Percentiles rank a stretch among this genome's conserved stretches.
phyloP scores from a whole-genome alignment of 2,888 invertebrate species.

The Dasypolia templi region DNA sequence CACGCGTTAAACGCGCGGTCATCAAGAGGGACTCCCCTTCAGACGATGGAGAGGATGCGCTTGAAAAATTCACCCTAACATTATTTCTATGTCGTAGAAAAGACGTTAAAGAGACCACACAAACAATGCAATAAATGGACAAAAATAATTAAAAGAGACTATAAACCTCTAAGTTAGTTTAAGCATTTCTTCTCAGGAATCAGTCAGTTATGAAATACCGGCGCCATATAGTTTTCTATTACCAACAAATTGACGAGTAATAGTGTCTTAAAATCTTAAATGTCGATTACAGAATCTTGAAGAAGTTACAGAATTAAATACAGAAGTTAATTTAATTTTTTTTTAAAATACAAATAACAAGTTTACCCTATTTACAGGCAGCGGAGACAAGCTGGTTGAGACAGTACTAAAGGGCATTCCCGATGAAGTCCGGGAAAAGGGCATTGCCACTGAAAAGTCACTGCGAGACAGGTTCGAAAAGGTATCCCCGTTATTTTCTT shows the following conservation, averaged over 20 bases:
- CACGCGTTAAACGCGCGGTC: too few relatives aligned
- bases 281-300: too few relatives aligned
- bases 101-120: too few relatives aligned
- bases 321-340: neutral
- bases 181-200: too few relatives aligned
- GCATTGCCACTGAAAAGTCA: conserved; percentile 97
- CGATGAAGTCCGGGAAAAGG: conserved; percentile 93
- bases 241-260: neutral
- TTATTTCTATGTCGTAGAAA: too few relatives aligned
- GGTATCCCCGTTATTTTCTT: conserved; percentile 73
- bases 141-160: too few relatives aligned
- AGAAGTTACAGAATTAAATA: neutral
- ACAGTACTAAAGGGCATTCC: conserved; percentile 95
- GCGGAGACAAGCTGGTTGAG: conserved; percentile 94
- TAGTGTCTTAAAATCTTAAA: neutral
- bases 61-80: too few relatives aligned
- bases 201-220: too few relatives aligned
- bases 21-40: too few relatives aligned
- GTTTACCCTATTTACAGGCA: conserved; percentile 82
- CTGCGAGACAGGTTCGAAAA: conserved; percentile 95
- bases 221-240: neutral
- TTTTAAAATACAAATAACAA: neutral
- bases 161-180: too few relatives aligned
- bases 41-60: too few relatives aligned
- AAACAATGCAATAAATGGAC: too few relatives aligned